phyloP scores from a whole-genome alignment of 1,140 invertebrate genomes.

The Aphidius ervi region DNA sequence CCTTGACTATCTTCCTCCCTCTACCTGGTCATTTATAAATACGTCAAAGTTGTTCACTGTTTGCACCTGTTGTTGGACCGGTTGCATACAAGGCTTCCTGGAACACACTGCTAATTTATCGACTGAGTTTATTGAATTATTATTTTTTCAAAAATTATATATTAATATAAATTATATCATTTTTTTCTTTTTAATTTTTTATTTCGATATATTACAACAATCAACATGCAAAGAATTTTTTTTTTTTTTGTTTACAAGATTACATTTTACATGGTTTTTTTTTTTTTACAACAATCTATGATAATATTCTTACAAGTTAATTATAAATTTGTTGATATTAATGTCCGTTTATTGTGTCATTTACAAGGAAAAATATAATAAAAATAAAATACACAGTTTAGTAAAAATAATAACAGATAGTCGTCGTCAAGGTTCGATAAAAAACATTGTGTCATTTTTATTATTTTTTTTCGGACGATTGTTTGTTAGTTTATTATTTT shows the following conservation, averaged over 20 bases:
- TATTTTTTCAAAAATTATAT: neutral
- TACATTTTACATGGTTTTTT: too few relatives aligned
- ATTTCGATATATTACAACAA: conserved; percentile 47
- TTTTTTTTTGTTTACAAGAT: neutral
- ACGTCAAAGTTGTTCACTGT: conserved; percentile 10
- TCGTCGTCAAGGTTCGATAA: too few relatives aligned
- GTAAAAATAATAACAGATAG: too few relatives aligned
- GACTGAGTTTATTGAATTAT: conserved; percentile 5
- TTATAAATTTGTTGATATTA: too few relatives aligned
- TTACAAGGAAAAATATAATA: too few relatives aligned
- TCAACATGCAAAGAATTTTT: conserved; percentile 44
- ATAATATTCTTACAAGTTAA: too few relatives aligned
- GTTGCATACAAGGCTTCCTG: conserved; percentile 4
- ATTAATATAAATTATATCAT: too few relatives aligned
- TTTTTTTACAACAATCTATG: too few relatives aligned
- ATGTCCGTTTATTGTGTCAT: too few relatives aligned
- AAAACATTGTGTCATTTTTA: too few relatives aligned
- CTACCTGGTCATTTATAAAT: neutral
- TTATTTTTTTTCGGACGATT: too few relatives aligned
- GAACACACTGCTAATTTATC: conserved; percentile 7
- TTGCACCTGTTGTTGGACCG: conserved; percentile 19
- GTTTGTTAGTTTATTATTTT: conserved; percentile 2
- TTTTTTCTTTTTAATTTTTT: conserved; percentile 26
- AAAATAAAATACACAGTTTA: too few relatives aligned
- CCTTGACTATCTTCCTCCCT: conserved; percentile 16